Base-by-base conservation (phyloP, 2,113 vertebrate genomes). In the Leptocoma aspasia region DNA sequence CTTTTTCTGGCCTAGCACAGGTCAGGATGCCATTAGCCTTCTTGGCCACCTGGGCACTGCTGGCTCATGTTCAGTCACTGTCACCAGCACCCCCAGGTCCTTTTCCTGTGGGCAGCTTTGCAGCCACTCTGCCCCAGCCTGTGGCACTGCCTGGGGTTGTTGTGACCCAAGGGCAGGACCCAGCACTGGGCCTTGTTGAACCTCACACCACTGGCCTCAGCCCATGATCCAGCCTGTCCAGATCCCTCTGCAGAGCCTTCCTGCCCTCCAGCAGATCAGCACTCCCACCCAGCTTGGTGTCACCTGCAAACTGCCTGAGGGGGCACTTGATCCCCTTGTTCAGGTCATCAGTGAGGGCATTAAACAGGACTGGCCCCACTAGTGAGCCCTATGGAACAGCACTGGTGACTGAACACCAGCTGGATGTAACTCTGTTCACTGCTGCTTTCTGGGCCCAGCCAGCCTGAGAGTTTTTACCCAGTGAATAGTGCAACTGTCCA, bases 311-410 rank as follows among this genome's bases (percentile, higher is more conserved):
- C 10, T 42, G 20, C 3, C 13, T 44, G 45, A 65, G 50, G 3
- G 1, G 7, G 12, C 21, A 21, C 33, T 71, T 0, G 0, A 35
- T n/a, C 2, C 8, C 11, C 19, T 20, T 7, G 3, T 42, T 13
- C 37, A 26, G 2, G 17, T 17, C 39, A 30, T 33, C 8, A 31
- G 0, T 33, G 15, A n/a, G 6, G 24, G 15, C 13, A 21, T 30
- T 47, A 24, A 71, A 69, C 4, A 52, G n/a, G 13, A 33, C 24
- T 24, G 21, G 13, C 15, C 2, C 7, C 31, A 35, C 1, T 6
- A 15, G 2, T 28, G n/a, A 69, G 21, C 33, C 42, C 21, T 31
- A 17, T 3, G 49, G 33, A 57, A 4, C 31, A 47, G 8, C 30
- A 15, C 9, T 33, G 15, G 15, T 33, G 54, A 27, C 7, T 0